Evolutionary conservation across 1,140 invertebrate species (phyloP).

Genomic region (Heliconius eleuchia): DNA sequence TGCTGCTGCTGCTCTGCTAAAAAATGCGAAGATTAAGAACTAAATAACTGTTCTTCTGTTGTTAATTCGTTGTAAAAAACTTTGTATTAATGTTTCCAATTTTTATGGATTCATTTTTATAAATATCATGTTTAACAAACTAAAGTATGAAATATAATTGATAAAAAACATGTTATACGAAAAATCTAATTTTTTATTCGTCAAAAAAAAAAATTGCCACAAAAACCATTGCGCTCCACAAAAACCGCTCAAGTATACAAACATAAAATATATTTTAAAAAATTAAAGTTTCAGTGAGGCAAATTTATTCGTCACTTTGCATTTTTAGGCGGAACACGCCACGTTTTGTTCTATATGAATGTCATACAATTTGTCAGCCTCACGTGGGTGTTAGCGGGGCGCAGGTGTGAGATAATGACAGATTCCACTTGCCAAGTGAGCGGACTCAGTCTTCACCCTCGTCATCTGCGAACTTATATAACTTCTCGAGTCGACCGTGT

Average conservation of each 20-base stretch:
- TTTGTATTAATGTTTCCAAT: background rate
- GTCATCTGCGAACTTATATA: conserved; percentile 12
- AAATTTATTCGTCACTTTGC: conserved; percentile 6
- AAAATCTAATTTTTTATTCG: too few species aligned
- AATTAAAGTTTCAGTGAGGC: background rate
- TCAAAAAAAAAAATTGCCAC: too few species aligned
- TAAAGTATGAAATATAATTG: too few species aligned
- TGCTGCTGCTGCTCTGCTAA: too few species aligned
- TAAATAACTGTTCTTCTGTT: background rate
- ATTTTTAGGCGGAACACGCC: background rate
- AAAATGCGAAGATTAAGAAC: too few species aligned
- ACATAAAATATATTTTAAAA: background rate
- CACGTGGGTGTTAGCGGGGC: conserved; percentile 41
- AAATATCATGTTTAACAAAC: background rate
- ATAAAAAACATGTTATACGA: too few species aligned
- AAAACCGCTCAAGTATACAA: background rate
- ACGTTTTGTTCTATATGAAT: background rate
- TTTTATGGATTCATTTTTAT: background rate
- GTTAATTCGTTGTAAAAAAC: background rate
- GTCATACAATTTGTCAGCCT: conserved; percentile 61
- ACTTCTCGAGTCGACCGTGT: background rate
- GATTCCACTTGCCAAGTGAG: conserved; percentile 55
- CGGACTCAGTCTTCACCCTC: conserved; percentile 13
- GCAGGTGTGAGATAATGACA: conserved; percentile 58
- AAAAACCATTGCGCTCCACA: too few species aligned